These are phyloP conservation scores for Dione vanillae DNA, from an alignment of 2,888 invertebrate species.

Conservation along the genomic window DNA sequence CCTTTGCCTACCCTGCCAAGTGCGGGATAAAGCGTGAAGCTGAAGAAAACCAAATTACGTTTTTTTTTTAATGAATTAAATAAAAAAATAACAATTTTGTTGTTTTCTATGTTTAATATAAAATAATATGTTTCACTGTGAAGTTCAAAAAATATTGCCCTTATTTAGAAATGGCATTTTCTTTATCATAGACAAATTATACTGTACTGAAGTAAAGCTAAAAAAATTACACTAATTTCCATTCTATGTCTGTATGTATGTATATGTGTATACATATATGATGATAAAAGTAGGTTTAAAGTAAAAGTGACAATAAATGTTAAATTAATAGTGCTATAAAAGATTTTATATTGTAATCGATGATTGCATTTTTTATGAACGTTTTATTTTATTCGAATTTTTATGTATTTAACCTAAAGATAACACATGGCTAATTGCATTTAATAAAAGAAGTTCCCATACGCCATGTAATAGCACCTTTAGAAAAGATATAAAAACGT, in stretches of 20 bases:
- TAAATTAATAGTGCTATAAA: background rate
- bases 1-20: no score
- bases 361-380: background rate
- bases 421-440: background rate
- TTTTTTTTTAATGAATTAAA: no score
- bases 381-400: background rate
- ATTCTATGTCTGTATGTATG: background rate
- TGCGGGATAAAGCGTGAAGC: background rate
- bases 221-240: no score
- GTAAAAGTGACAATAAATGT: constrained; percentile 4
- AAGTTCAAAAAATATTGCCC: no score
- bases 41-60: background rate
- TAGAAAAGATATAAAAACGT: constrained; percentile 14
- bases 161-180: no score
- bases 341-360: background rate
- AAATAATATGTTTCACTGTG: no score
- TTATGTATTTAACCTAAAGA: background rate
- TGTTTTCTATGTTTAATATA: no score
- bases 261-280: no score
- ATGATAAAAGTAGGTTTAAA: constrained; percentile 1
- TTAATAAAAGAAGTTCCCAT: constrained; percentile 27
- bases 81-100: no score
- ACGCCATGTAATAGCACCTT: constrained; percentile 3
- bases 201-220: no score
- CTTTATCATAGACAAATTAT: no score